phyloP scores from a whole-genome alignment of 2,888 invertebrate species.

The Gymnocheta viridis region DNA sequence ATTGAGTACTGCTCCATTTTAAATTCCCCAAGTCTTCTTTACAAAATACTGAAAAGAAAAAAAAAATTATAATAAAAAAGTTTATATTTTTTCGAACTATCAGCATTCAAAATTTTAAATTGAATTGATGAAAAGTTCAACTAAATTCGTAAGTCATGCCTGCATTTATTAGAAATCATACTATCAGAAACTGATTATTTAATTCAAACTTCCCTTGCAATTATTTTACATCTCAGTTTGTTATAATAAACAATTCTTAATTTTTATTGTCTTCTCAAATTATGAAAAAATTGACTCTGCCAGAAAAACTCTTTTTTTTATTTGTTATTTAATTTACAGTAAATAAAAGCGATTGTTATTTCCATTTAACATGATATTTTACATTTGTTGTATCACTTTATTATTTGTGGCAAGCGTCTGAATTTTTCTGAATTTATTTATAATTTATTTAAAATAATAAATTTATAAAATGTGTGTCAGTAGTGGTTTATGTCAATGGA shows the following conservation, averaged over 20 bases:
- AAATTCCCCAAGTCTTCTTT: too few relatives aligned
- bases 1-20: too few relatives aligned
- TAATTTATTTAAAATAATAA: conserved; percentile 64
- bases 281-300: conserved; percentile 3
- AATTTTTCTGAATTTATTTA: conserved; percentile 39
- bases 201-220: background rate
- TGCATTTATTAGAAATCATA: too few relatives aligned
- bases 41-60: too few relatives aligned
- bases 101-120: too few relatives aligned
- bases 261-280: background rate
- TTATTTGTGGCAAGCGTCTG: background rate
- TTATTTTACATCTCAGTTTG: background rate
- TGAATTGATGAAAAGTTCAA: too few relatives aligned
- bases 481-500: conserved; percentile 60
- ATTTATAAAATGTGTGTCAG: conserved; percentile 62
- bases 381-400: background rate
- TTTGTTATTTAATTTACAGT: conserved; percentile 33
- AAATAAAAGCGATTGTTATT: conserved; percentile 46
- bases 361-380: conserved; percentile 43
- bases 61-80: too few relatives aligned
- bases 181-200: too few relatives aligned
- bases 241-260: conserved; percentile 24
- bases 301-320: background rate
- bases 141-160: too few relatives aligned
- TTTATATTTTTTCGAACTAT: too few relatives aligned